phyloP scores from a whole-genome alignment of 1,140 invertebrate genomes.

The Conus betulinus region DNA sequence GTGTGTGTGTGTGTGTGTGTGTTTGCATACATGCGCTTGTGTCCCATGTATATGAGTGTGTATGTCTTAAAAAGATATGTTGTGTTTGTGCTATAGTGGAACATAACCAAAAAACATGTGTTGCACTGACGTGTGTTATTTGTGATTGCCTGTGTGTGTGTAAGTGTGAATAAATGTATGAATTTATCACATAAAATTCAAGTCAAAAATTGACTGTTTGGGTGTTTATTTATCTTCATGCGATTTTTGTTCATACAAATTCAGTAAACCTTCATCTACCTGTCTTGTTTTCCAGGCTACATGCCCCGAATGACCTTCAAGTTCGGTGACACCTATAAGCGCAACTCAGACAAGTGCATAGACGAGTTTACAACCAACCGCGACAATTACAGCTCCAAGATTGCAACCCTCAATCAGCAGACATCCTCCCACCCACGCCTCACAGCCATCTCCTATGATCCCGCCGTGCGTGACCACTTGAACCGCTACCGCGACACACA shows the following conservation, averaged over 20 bases:
- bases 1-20: neutral
- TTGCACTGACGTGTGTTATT: neutral
- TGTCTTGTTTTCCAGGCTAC: slow-evolving; percentile 63
- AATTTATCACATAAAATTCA: too few relatives aligned
- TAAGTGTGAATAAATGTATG: too few relatives aligned
- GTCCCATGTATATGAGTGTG: neutral
- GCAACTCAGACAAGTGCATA: slow-evolving; percentile 72
- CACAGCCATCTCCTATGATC: slow-evolving; percentile 68
- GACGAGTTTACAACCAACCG: slow-evolving; percentile 67
- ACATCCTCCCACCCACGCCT: slow-evolving; percentile 63
- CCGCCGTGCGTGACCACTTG: slow-evolving; percentile 67
- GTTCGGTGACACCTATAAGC: slow-evolving; percentile 74
- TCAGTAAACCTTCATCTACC: neutral
- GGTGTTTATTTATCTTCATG: neutral
- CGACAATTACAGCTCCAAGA: slow-evolving; percentile 61
- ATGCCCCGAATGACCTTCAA: slow-evolving; percentile 72
- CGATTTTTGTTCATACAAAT: neutral
- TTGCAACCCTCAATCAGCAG: slow-evolving; percentile 60
- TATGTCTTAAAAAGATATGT: neutral
- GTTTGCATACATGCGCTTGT: neutral
- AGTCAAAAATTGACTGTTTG: too few relatives aligned
- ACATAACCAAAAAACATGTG: too few relatives aligned
- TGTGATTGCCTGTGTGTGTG: too few relatives aligned
- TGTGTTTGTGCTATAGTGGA: too few relatives aligned
- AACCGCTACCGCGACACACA: slow-evolving; percentile 71